Evolutionary conservation across 2,797 vertebrate genomes (phyloP).

Genomic region (Spinus pinus): DNA sequence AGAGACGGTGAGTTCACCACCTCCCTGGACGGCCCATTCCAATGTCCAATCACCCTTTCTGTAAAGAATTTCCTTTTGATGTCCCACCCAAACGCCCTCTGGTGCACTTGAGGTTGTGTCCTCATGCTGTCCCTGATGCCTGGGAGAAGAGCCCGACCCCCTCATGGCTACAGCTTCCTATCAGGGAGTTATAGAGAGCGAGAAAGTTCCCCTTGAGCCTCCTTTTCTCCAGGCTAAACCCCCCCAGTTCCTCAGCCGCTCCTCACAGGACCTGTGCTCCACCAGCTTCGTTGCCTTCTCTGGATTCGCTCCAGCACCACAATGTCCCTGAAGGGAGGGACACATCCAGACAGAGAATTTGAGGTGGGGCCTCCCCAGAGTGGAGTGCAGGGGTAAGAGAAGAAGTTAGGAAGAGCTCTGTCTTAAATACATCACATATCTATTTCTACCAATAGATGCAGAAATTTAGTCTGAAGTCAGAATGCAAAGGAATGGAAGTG

Average conservation of each 20-base stretch:
- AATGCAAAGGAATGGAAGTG: background rate
- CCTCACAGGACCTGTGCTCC: background rate
- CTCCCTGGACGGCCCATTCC: background rate
- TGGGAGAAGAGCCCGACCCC: background rate
- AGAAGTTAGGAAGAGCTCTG: background rate
- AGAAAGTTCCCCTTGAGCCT: background rate
- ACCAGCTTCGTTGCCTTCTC: no score
- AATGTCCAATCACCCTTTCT: background rate
- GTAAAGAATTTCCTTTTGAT: background rate
- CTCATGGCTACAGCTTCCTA: no score
- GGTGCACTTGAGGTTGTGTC: background rate
- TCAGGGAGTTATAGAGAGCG: accelerated
- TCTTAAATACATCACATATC: background rate
- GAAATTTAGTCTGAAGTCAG: background rate
- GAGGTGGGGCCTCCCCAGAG: background rate
- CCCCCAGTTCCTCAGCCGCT: background rate
- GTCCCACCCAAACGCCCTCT: background rate
- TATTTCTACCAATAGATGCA: background rate
- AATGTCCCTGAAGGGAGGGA: background rate
- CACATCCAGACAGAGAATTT: background rate
- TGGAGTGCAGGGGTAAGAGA: no score
- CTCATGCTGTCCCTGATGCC: background rate
- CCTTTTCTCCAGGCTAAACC: background rate
- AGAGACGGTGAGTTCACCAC: background rate
- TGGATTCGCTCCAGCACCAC: background rate